Base-by-base conservation (phyloP, 2,113 vertebrate genomes). In the Telmatochromis brichardi region DNA sequence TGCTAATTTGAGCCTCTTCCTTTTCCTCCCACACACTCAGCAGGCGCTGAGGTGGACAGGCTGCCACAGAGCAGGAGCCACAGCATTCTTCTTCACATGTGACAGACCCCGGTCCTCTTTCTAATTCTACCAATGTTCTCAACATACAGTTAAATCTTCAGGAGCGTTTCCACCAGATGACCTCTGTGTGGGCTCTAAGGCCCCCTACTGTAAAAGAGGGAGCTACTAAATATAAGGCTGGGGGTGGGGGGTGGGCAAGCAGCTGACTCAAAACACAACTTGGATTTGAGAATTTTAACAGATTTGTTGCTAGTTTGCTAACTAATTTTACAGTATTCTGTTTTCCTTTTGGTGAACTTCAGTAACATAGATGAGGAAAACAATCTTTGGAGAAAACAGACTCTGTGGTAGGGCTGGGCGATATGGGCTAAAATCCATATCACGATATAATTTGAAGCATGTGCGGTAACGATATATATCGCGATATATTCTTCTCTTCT, bases 401-500 rank as follows among this genome's bases (percentile, higher is more conserved):
- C 28, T 57, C 21, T 58, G 57, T 60, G 57, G 5, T 45, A 45
- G 42, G 13, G 1, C 42, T 45, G 42, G 42, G 42, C 42, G 42
- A 45, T 45, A 45, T 4, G 42, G 42, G 0, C 42, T 45, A 45
- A 45, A 45, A 45, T 45, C 0, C 42, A 14, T 45, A 45, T 45
- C 0, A 13, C 13, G 3, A 45, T 14, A 14, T 14, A 45, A 45
- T 45, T 45, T 45, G 42, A 45, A 45, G 42, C 13, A 45, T 45
- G 40, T 42, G 40, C 0, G 0, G 2, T 3, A 42, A 42, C 2
- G 12, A 42, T 42, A 42, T 42, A 13, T 13, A 1, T 42, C 12
- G 0, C 3, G 5, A 13, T 0, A 42, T 42, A 13, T 42, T 42
- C 12, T 2, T 13, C 2, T 42, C 40, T 42, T 42, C 40, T 42